Conservation (phyloP, 2,797 vertebrate species). For the Euthynnus affinis region DNA sequence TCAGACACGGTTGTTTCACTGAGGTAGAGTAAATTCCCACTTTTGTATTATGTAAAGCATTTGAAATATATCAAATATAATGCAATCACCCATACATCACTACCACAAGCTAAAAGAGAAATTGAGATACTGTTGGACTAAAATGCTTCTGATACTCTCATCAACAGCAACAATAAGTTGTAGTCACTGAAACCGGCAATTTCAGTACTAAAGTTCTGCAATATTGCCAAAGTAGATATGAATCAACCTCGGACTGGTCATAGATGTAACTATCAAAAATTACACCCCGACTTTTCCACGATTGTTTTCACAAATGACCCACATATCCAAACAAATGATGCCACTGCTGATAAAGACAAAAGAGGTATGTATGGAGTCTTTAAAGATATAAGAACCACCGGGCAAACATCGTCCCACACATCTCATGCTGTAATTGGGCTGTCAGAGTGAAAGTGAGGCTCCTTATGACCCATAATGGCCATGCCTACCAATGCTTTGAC, state of each 20-base stretch:
- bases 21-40: too few relatives aligned
- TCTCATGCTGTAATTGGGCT: slow-evolving; percentile 57
- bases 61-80: too few relatives aligned
- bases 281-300: not conserved
- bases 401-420: slow-evolving; percentile 44
- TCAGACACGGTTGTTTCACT: too few relatives aligned
- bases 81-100: too few relatives aligned
- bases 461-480: slow-evolving; percentile 60
- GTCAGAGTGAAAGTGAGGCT: slow-evolving; percentile 56
- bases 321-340: slow-evolving; percentile 30
- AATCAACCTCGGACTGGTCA: not conserved
- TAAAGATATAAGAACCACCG: slow-evolving; percentile 35
- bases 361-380: slow-evolving; percentile 15
- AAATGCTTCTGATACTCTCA: too few relatives aligned
- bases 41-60: too few relatives aligned
- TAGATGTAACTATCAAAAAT: not conserved
- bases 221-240: not conserved
- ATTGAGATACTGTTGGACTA: too few relatives aligned
- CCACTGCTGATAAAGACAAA: slow-evolving; percentile 37
- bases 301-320: slow-evolving; percentile 6
- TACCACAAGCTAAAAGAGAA: too few relatives aligned
- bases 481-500: slow-evolving; percentile 59
- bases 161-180: not conserved
- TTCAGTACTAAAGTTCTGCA: not conserved
- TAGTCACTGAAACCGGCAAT: not conserved